Evolutionary conservation across 1,140 invertebrate genomes (phyloP), one percentile per base, ranked within the genome.

Genomic region (Camponotus vicinus): DNA sequence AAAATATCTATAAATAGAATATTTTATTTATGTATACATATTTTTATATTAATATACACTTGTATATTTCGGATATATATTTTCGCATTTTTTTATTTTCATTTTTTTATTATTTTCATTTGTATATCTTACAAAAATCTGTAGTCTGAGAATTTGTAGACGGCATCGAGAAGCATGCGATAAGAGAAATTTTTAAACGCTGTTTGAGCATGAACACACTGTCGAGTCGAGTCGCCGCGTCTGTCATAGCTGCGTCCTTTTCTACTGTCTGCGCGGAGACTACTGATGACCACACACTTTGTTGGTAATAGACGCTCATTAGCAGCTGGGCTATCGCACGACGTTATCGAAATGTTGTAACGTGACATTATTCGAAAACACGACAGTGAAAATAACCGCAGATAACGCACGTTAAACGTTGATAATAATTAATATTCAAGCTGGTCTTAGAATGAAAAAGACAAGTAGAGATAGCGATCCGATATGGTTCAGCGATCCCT

Each of bases 291-390:
- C 13, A 3, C 49, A 8, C 8, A 57, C 7, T 21, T 7, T 8
- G 8, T 2, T 57, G 55, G 18, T 27, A 61, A 61, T 42, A 11
- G 37, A 2, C 34, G n/a, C 34, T 42, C 37, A 42, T 67, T 42
- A 40, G 11, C 21, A 61, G n/a, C n/a, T 21, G 21, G 55, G n/a
- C 55, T 18, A 66, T n/a, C 34, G 34, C 3, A 34, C 34, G 40
- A 21, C 2, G 55, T n/a, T 59, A 21, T n/a, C 34, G 18, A 67
- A 67, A 21, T 40, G 13, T 64, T 42, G 9, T 11, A 21, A 69
- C n/a, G 11, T n/a, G 37, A 69, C 37, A n/a, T 69, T n/a, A 69
- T 11, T 69, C 37, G n/a, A 27, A 69, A 69, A 66, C 9, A 37
- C 18, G 32, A 66, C 64, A 11, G 34, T 67, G 15, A 59, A 59